Base-by-base conservation (phyloP, 1,140 invertebrate species). In the Drosophila malerkotliana region DNA sequence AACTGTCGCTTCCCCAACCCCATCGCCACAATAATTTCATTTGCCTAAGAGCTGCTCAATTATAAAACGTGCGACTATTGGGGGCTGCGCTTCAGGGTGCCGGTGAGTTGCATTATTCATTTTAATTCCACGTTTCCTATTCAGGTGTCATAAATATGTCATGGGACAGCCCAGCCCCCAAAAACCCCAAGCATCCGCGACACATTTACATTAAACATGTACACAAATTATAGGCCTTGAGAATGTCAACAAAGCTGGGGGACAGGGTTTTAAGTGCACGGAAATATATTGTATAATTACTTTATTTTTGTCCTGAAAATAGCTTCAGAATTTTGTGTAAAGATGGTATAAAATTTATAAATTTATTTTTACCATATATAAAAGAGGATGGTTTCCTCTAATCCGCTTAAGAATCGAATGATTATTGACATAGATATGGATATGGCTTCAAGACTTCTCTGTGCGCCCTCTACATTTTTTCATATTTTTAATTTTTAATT, bases 1-100 rank as follows among this genome's bases (percentile, higher is more conserved):
- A 73, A 73, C 58, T 62, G 49, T 63, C 58, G 41, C 52, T 58
- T 66, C 61, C 24, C 30, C 32, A 47, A 41, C 41, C 37, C 12
- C 14, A 56, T 41, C 2, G 41, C 14, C 41, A 44, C 39, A 56
- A 56, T 61, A 64, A 55, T 61, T 80, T 80, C 18, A 85, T 77
- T 74, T 78, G n/a, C 41, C 68, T 81, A 74, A 87, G 58, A 78
- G 82, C 68, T 60, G 6, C 47, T 78, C 52, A 81, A 85, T 87
- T 81, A 85, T 74, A 79, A 80, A 80, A 71, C 47, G 59, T 74
- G 58, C 4, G 45, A 45, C 44, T 56, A 37, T 4, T 9, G 12
- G 24, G 52, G 52, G 24, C 72, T 26, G 66, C 41, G 56, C 51
- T 67, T 45, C 49, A 52, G 58, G 56, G 56, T 57, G 60, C 26